These are phyloP conservation scores for Sminthurides bifidus DNA, from an alignment of 1,140 invertebrate species.

Conservation along the genomic window DNA sequence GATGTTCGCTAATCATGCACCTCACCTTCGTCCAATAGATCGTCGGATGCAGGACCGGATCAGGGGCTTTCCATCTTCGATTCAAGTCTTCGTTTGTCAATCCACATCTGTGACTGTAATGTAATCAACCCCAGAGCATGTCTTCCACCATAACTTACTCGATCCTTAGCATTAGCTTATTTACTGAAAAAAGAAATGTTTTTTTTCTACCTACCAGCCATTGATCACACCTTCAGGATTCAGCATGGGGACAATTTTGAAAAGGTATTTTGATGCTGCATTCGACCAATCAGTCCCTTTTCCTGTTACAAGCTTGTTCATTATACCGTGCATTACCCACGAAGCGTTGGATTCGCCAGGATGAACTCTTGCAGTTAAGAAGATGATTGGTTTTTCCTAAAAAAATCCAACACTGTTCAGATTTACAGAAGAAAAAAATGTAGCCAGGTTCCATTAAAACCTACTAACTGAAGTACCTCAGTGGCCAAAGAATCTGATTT, in stretches of 20 bases:
- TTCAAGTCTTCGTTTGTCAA: conserved; percentile 71
- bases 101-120: conserved; percentile 62
- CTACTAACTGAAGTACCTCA: no score
- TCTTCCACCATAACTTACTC: no score
- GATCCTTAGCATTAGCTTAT: no score
- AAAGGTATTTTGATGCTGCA: conserved; percentile 55
- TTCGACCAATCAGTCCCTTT: conserved; percentile 43
- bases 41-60: conserved; percentile 58
- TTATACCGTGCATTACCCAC: conserved; percentile 75
- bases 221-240: conserved; percentile 80
- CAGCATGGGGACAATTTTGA: conserved; percentile 78
- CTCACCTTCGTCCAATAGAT: conserved; percentile 69
- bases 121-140: no score
- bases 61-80: conserved; percentile 63
- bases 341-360: conserved; percentile 80
- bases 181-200: no score
- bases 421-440: no score
- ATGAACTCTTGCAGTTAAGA: conserved; percentile 70
- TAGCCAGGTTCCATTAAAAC: no score
- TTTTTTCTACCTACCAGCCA: conserved; percentile 57
- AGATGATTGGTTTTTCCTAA: no score
- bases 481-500: no score
- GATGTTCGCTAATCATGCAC: no score
- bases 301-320: conserved; percentile 52
- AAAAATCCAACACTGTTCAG: no score